These are phyloP conservation scores for Eupelmus urozonus DNA, from an alignment of 2,888 invertebrate species.

Conservation along the genomic window DNA sequence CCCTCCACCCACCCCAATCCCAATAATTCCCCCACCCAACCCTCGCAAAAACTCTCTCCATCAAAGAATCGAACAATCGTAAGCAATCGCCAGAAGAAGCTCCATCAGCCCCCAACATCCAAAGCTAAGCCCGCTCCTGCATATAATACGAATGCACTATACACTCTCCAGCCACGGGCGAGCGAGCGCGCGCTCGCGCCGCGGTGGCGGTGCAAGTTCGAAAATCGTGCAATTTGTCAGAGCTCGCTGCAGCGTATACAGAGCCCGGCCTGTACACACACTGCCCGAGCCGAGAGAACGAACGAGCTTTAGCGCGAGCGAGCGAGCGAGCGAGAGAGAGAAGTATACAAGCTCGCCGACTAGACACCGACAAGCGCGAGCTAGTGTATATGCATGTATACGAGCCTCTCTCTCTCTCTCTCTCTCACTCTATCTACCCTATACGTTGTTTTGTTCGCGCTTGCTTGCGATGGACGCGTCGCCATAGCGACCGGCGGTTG, in stretches of 20 bases:
- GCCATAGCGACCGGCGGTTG: conserved; percentile 76
- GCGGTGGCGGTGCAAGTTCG: conserved; percentile 39
- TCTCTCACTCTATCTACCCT: conserved; percentile 16
- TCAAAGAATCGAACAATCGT: too few relatives aligned
- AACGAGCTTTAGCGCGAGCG: background rate
- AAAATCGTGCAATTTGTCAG: conserved; percentile 60
- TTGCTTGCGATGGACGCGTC: conserved; percentile 75
- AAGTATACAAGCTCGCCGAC: conserved; percentile 38
- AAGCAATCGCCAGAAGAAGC: too few relatives aligned
- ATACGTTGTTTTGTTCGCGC: conserved; percentile 74
- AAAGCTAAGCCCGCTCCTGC: background rate
- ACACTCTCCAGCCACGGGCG: background rate
- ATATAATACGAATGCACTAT: too few relatives aligned
- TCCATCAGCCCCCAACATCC: too few relatives aligned
- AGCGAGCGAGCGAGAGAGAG: conserved; percentile 7
- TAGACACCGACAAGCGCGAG: background rate
- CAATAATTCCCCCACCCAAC: too few relatives aligned
- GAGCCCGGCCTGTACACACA: background rate
- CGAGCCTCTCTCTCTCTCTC: too few relatives aligned
- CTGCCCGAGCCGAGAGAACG: background rate
- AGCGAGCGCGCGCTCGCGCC: background rate
- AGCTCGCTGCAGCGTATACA: conserved; percentile 15
- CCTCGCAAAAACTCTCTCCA: too few relatives aligned
- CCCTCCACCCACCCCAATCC: background rate
- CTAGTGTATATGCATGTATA: too few relatives aligned